These are phyloP conservation scores for Morelia viridis DNA, from an alignment of 2,797 vertebrate species.

Conservation along the genomic window DNA sequence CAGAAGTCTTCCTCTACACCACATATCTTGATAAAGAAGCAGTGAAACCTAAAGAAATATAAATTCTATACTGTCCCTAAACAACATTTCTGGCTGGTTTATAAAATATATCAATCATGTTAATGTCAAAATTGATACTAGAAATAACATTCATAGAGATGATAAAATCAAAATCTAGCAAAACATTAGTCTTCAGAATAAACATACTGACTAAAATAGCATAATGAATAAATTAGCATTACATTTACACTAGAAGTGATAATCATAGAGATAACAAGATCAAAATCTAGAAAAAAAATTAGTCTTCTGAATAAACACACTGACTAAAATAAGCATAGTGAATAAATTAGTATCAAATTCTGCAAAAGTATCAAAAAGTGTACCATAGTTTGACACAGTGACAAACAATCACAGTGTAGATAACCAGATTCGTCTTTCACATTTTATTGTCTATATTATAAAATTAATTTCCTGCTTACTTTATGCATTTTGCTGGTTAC, in stretches of 20 bases:
- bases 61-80: no score
- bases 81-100: no score
- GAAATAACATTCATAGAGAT: neutral
- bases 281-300: neutral
- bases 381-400: no score
- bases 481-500: neutral
- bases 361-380: no score
- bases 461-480: neutral
- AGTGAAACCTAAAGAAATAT: no score
- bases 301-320: neutral
- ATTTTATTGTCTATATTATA: neutral
- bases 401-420: no score
- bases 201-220: neutral
- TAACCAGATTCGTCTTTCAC: no score
- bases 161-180: neutral
- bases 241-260: neutral
- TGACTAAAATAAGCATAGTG: neutral
- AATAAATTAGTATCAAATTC: neutral
- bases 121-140: no score
- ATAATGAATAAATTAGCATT: neutral
- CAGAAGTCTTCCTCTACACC: neutral
- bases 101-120: no score
- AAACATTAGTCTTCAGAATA: neutral
- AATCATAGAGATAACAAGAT: neutral
- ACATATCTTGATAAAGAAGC: neutral